A percentile compares a stretch with the other conserved stretches of the same genome.
phyloP scores from a whole-genome alignment of 2,797 vertebrate species.

The Brachymystax lenok region DNA sequence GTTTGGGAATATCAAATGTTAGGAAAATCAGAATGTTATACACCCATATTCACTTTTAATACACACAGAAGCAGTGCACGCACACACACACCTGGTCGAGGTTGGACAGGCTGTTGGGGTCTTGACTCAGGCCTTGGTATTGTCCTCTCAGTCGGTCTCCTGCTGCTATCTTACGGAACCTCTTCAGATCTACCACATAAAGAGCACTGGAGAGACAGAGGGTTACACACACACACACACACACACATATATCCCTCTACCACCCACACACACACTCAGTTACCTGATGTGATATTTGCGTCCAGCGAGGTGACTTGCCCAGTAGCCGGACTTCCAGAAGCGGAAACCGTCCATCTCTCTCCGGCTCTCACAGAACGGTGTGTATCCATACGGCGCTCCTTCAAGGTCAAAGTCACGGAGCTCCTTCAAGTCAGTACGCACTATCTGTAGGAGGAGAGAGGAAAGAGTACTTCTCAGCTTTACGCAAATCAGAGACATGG shows the following conservation, averaged over 20 bases:
- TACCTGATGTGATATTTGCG: conserved; percentile 99
- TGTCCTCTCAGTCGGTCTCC: conserved; percentile 95
- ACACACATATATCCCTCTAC: neutral
- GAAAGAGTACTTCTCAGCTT: conserved; percentile 25
- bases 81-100: conserved; percentile 87
- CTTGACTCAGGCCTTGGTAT: conserved; percentile 97
- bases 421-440: conserved; percentile 94
- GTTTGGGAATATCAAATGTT: neutral
- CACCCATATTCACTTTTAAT: neutral
- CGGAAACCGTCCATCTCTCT: conserved; percentile 97
- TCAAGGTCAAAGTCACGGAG: conserved; percentile 92
- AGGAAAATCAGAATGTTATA: neutral
- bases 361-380: conserved; percentile 95
- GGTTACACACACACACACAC: neutral
- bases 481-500: neutral
- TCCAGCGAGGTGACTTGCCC: conserved; percentile 95
- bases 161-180: conserved; percentile 96
- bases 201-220: conserved; percentile 78
- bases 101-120: conserved; percentile 98
- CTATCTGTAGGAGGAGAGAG: conserved; percentile 80
- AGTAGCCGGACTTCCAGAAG: conserved; percentile 98
- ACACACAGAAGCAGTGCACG: neutral
- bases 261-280: neutral
- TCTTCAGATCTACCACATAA: conserved; percentile 97
- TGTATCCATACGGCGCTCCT: conserved; percentile 96